Evolutionary conservation across 2,888 invertebrate genomes (phyloP).

Genomic region (Himalopsyche anomala): DNA sequence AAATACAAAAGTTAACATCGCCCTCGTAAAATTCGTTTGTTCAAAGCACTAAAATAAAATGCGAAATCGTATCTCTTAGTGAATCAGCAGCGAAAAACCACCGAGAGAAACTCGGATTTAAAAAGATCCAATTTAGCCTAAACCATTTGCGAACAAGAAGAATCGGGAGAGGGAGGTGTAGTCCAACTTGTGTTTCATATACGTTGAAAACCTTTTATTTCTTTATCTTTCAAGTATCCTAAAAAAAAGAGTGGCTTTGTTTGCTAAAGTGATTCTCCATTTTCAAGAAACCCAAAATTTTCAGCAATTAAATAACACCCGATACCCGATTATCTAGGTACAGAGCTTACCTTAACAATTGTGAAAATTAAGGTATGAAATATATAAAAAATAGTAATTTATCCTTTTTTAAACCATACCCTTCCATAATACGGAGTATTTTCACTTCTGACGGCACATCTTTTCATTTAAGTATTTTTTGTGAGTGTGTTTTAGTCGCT

Average conservation of each 20-base stretch:
- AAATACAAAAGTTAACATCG: not conserved
- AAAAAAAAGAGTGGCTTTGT: not conserved
- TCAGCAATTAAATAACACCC: no score
- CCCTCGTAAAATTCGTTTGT: constrained; percentile 12
- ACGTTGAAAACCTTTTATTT: constrained; percentile 5
- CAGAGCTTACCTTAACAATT: no score
- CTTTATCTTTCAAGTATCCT: not conserved
- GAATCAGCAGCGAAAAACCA: constrained; percentile 24
- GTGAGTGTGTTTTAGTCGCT: no score
- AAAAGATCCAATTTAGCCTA: constrained; percentile 20
- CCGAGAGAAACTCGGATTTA: not conserved
- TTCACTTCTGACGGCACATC: no score
- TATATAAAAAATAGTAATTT: no score
- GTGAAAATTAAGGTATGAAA: no score
- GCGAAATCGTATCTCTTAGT: constrained; percentile 10
- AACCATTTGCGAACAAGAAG: constrained; percentile 12
- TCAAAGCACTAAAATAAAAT: constrained; percentile 16
- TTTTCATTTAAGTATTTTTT: no score
- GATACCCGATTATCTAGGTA: no score
- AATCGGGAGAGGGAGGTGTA: not conserved
- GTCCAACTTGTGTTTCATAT: constrained; percentile 6
- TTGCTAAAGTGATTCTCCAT: not conserved
- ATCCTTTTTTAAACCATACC: no score
- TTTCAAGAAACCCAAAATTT: no score
- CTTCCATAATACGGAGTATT: no score